Base-by-base conservation (phyloP, 2,113 vertebrate genomes). In the Bubalus kerabau region DNA sequence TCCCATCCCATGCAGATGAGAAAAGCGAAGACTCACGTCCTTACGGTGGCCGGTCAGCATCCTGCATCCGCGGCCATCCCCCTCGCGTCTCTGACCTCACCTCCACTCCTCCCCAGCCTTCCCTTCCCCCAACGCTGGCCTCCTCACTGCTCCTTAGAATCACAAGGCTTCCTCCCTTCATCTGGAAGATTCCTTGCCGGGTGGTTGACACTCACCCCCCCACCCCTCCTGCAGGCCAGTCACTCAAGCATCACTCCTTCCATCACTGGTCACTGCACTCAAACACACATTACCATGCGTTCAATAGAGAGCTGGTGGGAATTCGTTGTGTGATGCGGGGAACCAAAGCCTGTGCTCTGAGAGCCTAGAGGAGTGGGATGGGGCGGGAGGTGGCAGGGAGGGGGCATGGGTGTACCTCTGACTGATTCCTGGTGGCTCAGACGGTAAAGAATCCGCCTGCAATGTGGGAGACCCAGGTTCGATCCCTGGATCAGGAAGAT, bases 21-120 rank as follows among this genome's bases (percentile, higher is more conserved):
- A 36, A 36, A 60, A 13, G 56, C 46, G 9, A 56, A 23, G 89
- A 12, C 57, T 52, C n/a, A 30, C 0, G 7, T 16, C 50, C 62
- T 23, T 1, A 1, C 0, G 1, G 83, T 0, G 4, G 32, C 32
- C 64, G 0, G 11, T 17, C 28, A 8, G 43, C 8, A 0, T 40
- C 36, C 46, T 13, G 23, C 1, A 11, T 1, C 26, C 4, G 1
- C 3, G 0, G 23, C 7, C 15, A 1, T 13, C 62, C 16, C 5
- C 16, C 10, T 2, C 0, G 0, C 12, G 2, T 50, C 59, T 46
- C 52, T 56, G 52, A 43, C 46, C 64, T 86, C 78, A 19, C 54
- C 64, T 26, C 36, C 78, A 3, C n/a, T 5, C 54, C 40, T 9
- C 30, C 40, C 50, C 13, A 1, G 11, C 64, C 30, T 81, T 19